A percentile compares a stretch with the other conserved stretches of the same genome.
Evolutionary conservation across 2,797 vertebrate genomes (phyloP).

Genomic region (Anabacerthia variegaticeps): DNA sequence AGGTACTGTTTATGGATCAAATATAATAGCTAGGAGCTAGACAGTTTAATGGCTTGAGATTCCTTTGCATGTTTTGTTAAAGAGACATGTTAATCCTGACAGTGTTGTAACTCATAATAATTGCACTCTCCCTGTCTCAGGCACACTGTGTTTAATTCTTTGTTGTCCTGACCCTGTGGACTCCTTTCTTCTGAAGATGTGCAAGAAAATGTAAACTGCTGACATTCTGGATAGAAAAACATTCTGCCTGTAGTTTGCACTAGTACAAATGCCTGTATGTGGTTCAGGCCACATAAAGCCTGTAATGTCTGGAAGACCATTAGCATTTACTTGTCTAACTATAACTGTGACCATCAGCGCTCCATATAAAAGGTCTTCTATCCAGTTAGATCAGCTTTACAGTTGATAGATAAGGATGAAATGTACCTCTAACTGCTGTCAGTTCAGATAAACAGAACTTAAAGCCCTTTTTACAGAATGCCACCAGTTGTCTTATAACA

Average conservation of each 20-base stretch:
- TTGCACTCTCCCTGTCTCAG: background rate
- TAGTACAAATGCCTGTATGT: background rate
- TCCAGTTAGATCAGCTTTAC: background rate
- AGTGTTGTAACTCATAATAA: conserved; percentile 10
- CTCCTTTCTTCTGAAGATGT: background rate
- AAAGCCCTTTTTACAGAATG: background rate
- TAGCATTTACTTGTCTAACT: background rate
- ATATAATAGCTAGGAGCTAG: conserved; percentile 14
- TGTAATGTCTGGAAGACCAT: background rate
- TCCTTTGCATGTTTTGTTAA: background rate
- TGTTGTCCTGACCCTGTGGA: background rate
- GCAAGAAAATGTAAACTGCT: background rate
- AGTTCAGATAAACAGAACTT: background rate
- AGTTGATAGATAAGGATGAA: background rate
- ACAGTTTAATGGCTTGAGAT: conserved; percentile 38
- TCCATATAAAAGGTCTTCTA: background rate
- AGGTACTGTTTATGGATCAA: conserved; percentile 46
- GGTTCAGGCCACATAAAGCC: background rate
- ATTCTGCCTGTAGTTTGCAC: background rate
- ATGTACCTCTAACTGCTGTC: background rate
- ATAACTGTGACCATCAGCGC: background rate
- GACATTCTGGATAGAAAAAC: background rate
- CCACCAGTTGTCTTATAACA: background rate
- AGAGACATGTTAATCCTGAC: conserved; percentile 8
- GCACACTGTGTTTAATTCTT: background rate